Evolutionary conservation across 2,797 vertebrate genomes (phyloP).

Genomic region (Lacerta agilis): DNA sequence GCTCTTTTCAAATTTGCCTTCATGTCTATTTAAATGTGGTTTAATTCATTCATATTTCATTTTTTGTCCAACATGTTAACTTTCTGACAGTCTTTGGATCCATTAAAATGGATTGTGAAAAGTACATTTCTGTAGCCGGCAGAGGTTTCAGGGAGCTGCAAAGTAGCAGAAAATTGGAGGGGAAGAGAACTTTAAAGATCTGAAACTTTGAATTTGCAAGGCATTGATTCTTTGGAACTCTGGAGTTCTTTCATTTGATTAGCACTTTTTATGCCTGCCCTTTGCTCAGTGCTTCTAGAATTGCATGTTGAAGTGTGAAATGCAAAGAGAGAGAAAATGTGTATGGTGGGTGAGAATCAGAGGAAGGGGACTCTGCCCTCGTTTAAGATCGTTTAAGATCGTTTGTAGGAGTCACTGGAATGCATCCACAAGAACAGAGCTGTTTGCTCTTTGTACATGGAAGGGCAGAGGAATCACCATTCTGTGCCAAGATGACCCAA

Average conservation of each 20-base stretch:
- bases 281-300: background rate
- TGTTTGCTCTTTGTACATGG: background rate
- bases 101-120: background rate
- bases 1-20: constrained; percentile 30
- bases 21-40: background rate
- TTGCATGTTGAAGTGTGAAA: background rate
- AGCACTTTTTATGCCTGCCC: background rate
- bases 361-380: too few relatives aligned
- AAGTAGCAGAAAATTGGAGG: background rate
- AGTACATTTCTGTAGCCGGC: background rate
- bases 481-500: background rate
- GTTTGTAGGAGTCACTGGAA: background rate
- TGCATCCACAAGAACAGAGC: background rate
- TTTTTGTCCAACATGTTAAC: background rate
- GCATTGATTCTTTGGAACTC: background rate
- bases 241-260: background rate
- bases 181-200: background rate
- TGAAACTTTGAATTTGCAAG: background rate
- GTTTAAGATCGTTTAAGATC: too few relatives aligned
- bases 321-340: background rate
- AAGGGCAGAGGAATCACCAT: background rate
- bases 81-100: background rate
- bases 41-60: constrained; percentile 10
- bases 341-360: too few relatives aligned
- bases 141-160: background rate